Evolutionary conservation across 1,140 invertebrate genomes (phyloP).

Genomic region (Apis dorsata): DNA sequence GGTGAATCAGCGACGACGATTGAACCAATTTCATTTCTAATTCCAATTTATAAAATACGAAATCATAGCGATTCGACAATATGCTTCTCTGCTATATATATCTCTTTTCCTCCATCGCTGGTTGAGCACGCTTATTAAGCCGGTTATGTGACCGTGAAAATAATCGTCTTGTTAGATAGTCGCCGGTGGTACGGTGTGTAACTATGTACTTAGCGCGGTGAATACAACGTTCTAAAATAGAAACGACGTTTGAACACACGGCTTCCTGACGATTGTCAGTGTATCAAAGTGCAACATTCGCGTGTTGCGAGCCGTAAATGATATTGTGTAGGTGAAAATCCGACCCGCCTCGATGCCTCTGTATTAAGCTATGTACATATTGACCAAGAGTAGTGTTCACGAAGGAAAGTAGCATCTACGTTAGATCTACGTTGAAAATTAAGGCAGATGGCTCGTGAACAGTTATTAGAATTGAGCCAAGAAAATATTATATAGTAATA

Average conservation of each 20-base stretch:
- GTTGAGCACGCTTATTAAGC: conserved; percentile 25
- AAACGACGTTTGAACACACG: not conserved
- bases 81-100: too few relatives aligned
- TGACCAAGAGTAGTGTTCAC: too few relatives aligned
- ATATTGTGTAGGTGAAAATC: conserved; percentile 38
- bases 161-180: conserved; percentile 22
- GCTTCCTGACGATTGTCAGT: conserved; percentile 3
- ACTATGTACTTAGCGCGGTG: not conserved
- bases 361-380: too few relatives aligned
- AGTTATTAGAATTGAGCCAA: too few relatives aligned
- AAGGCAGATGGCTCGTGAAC: too few relatives aligned
- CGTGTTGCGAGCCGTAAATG: conserved; percentile 14
- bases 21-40: conserved; percentile 19
- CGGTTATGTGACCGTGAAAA: conserved; percentile 42
- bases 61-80: not conserved
- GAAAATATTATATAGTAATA: too few relatives aligned
- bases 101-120: not conserved
- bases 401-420: too few relatives aligned
- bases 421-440: too few relatives aligned
- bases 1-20: not conserved
- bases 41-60: not conserved
- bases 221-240: conserved; percentile 37
- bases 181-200: not conserved
- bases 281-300: conserved; percentile 33
- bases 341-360: not conserved